phyloP scores from a whole-genome alignment of 2,113 vertebrate species.

The Osmerus eperlanus region DNA sequence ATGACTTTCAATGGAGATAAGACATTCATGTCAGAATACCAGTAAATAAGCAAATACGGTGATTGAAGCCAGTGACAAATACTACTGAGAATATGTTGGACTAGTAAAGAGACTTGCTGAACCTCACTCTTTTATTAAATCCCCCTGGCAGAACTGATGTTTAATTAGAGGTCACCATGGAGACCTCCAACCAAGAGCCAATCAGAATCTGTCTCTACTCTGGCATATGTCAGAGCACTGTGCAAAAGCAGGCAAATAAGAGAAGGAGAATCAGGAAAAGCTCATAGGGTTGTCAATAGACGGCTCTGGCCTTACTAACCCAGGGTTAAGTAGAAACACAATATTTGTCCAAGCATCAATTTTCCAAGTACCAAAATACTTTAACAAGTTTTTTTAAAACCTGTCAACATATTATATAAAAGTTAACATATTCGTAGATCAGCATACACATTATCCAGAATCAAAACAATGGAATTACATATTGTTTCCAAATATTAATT shows the following conservation, averaged over 20 bases:
- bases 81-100: background rate
- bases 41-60: background rate
- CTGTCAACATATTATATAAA: no score
- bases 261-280: background rate
- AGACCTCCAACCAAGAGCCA: constrained; percentile 14
- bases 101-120: background rate
- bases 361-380: no score
- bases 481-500: no score
- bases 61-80: background rate
- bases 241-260: background rate
- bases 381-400: no score
- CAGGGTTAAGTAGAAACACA: background rate
- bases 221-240: constrained; percentile 3
- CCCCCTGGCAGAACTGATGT: constrained; percentile 12
- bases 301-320: background rate
- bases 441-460: no score
- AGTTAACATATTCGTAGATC: no score
- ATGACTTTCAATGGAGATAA: no score
- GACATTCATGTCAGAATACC: background rate
- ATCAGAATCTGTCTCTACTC: constrained; percentile 7
- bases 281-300: background rate
- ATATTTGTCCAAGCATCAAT: background rate
- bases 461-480: no score
- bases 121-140: constrained; percentile 11
- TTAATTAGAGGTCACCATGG: constrained; percentile 31